Conservation (phyloP, 2,113 vertebrate species). For the Mohoua ochrocephala region DNA sequence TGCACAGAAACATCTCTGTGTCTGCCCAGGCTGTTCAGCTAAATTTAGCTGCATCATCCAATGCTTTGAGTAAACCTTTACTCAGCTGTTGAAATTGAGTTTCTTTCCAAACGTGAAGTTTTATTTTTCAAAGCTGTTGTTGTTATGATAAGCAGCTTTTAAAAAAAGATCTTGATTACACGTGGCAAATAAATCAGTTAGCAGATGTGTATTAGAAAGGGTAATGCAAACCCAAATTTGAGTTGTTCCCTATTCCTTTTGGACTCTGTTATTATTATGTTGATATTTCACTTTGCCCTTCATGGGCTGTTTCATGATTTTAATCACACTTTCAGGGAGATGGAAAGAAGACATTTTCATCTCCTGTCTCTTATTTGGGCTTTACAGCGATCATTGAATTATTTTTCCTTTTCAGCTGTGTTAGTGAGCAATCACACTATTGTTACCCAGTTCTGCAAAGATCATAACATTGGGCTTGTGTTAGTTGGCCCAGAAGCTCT, state of each 20-base stretch:
- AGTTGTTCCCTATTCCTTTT: neutral
- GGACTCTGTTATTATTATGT: neutral
- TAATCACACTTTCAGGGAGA: neutral
- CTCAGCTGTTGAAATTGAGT: neutral
- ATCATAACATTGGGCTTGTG: conserved; percentile 81
- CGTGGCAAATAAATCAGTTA: neutral
- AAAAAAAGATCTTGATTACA: neutral
- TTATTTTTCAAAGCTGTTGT: neutral
- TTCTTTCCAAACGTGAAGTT: neutral
- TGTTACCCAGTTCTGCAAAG: conserved; percentile 84
- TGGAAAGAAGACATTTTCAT: neutral
- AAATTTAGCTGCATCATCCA: neutral
- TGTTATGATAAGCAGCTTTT: neutral
- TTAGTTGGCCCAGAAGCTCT: conserved; percentile 83
- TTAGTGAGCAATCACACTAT: conserved; percentile 81
- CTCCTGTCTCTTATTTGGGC: neutral
- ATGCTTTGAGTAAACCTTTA: neutral
- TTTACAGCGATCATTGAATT: neutral
- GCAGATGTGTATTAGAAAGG: neutral
- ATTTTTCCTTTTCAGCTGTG: conserved; percentile 68
- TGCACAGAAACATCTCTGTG: neutral
- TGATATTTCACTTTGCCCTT: neutral
- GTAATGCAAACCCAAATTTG: neutral
- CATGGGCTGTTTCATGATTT: neutral
- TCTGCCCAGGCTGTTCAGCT: neutral